Base-by-base conservation (phyloP, 2,113 vertebrate species). In the Otis tarda region DNA sequence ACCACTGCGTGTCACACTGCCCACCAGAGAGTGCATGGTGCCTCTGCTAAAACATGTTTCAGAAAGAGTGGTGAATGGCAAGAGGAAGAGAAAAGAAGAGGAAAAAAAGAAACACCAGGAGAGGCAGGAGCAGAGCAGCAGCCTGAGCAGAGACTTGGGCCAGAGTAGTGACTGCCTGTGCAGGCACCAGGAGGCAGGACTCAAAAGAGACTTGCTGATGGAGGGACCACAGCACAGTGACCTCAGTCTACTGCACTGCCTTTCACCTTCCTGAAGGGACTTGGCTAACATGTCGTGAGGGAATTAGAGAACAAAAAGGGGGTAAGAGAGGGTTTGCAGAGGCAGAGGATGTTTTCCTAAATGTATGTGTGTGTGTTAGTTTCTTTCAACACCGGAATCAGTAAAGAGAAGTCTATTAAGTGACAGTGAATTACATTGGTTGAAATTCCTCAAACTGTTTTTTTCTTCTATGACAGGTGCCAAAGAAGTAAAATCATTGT, bases 1-100 rank as follows among this genome's bases (percentile, higher is more conserved):
- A 64, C 22, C 17, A 6, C 24, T 1, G 1, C 2, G 6, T 4
- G 1, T 43, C 37, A 28, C 12, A 64, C 27, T 33, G 20, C 20
- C 11, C 14, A 45, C 43, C 7, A 16, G 53, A 15, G 17, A 65
- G 15, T 3, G 2, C 5, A 1, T 53, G 59, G 30, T 16, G 5
- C 8, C 7, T 64, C 14, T 53, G 10, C 31, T 25, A 41, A 73
- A 93, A 49, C 0, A 1, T 35, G 11, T 31, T 41, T 60, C 47
- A 21, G 73, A 41, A 65, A 33, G 30, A 14, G 18, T 60, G 22
- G 6, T 76, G 53, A 71, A 71, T 55, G 22, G 39, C 0, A 2
- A 64, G 33, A 69, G 14, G 20, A 68, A 68, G 15, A 47, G 49
- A 61, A 21, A 64, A 39, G 27, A 52, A 21, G 18, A 56, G 3